Evolutionary conservation across 1,140 invertebrate genomes (phyloP).

Genomic region (Heliothis virescens): DNA sequence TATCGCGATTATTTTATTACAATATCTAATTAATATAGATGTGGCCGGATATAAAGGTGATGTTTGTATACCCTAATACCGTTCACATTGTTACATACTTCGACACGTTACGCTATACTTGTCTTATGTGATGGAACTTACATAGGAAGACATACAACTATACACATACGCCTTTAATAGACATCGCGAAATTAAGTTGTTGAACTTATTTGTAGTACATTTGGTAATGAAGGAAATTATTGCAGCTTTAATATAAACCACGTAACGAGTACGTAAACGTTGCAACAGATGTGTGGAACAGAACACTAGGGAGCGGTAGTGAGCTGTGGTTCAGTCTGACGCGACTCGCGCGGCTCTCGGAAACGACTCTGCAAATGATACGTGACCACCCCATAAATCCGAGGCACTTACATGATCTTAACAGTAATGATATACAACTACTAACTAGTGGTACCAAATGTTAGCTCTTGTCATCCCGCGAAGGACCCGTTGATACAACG

Average conservation of each 20-base stretch:
- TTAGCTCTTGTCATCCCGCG: slow-evolving; percentile 77
- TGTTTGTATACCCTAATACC: slow-evolving; percentile 71
- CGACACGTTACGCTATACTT: slow-evolving; percentile 71
- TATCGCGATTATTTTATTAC: slow-evolving; percentile 73
- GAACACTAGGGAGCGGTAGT: slow-evolving; percentile 6
- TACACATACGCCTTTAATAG: slow-evolving; percentile 69
- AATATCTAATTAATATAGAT: slow-evolving; percentile 73
- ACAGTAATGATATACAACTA: slow-evolving; percentile 83
- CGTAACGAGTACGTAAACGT: slow-evolving; percentile 21
- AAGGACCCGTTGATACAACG: slow-evolving; percentile 85
- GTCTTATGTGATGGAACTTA: slow-evolving; percentile 78
- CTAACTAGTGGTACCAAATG: slow-evolving; percentile 76
- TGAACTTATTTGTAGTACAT: slow-evolving; percentile 53
- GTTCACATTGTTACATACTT: slow-evolving; percentile 71
- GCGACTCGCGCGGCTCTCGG: slow-evolving; percentile 27
- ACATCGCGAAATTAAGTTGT: slow-evolving; percentile 58
- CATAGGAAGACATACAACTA: slow-evolving; percentile 85
- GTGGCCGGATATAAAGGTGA: slow-evolving; percentile 79
- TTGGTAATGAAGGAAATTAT: slow-evolving; percentile 42
- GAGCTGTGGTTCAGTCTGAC: slow-evolving; percentile 25
- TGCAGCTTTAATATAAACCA: slow-evolving; percentile 22
- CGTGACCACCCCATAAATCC: slow-evolving; percentile 78
- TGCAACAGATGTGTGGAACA: slow-evolving; percentile 36
- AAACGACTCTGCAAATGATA: slow-evolving; percentile 61
- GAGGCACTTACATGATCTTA: slow-evolving; percentile 85